Evolutionary conservation across 1,140 invertebrate species (phyloP), one percentile per base, ranked within the genome.

Genomic region (Diuraphis noxia): DNA sequence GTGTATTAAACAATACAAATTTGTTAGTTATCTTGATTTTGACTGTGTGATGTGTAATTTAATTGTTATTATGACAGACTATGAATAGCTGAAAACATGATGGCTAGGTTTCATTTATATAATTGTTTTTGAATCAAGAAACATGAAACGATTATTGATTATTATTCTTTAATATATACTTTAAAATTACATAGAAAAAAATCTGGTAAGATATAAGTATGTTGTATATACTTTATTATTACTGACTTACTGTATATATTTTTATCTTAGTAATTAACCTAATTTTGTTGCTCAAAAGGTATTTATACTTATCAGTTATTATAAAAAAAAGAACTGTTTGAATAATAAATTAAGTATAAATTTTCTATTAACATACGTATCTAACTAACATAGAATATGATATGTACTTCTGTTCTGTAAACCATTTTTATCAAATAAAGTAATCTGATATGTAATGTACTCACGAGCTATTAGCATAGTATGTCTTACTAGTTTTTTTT

Each of bases 201-300:
- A 82, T 8, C 38, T 41, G 40, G 40, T 82, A 30, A 30, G 41
- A 41, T 79, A 79, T 79, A 79, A 41, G 4, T 40, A 17, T 30
- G 13, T 82, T 43, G 41, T 43, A 40, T 40, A 19, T 56, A 38
- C 19, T 49, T 49, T 77, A 36, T 46, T 46, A 85, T 43, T 41
- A 43, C 40, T 30, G 10, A 43, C 21, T 40, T 38, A 81, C 17
- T 38, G 38, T 41, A 25, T 43, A 36, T 86, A 8, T 49, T n/a
- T n/a, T 30, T 86, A 86, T 52, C 85, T 23, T 34, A 85, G n/a
- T 49, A 36, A 86, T 38, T 86, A 86, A 86, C 85, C 85, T 86
- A 52, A 34, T 86, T 86, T 86, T 36, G 25, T 52, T 52, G 10
- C 17, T 52, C 21, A 52, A 86, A 52, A 52, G 23, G 46, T 38